These are phyloP conservation scores for Helarctos malayanus DNA, from an alignment of 2,797 vertebrate species.

Conservation along the genomic window DNA sequence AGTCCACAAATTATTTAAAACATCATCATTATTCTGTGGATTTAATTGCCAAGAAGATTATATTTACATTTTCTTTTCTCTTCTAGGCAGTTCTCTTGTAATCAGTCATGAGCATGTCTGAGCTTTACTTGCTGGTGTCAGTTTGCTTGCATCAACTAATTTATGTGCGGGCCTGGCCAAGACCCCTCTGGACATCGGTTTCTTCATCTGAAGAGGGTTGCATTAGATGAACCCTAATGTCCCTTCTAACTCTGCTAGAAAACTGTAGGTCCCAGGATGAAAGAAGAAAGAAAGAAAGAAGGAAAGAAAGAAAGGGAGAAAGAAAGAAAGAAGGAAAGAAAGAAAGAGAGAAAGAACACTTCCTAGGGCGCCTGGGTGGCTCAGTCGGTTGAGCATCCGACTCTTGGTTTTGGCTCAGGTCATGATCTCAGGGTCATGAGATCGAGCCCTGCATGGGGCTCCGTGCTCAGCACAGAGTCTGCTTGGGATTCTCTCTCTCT, in stretches of 20 bases:
- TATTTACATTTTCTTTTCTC: slow-evolving; percentile 17
- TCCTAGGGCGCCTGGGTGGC: not conserved
- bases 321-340: too few relatives aligned
- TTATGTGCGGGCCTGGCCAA: not conserved
- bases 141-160: not conserved
- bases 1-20: not conserved
- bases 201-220: not conserved
- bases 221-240: not conserved
- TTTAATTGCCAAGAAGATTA: not conserved
- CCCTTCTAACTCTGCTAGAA: slow-evolving; percentile 6
- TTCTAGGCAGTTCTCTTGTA: not conserved
- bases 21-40: not conserved
- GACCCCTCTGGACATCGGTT: not conserved
- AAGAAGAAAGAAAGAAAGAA: not conserved
- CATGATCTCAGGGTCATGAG: not conserved
- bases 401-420: not conserved
- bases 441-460: not conserved
- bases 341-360: not conserved
- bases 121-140: not conserved
- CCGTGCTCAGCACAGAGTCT: not conserved
- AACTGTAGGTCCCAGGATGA: not conserved
- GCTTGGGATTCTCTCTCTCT: not conserved
- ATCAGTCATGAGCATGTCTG: not conserved
- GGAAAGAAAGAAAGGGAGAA: too few relatives aligned
- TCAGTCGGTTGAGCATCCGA: not conserved